phyloP scores from a whole-genome alignment of 2,113 vertebrate genomes.

The Tragelaphus imberbis region DNA sequence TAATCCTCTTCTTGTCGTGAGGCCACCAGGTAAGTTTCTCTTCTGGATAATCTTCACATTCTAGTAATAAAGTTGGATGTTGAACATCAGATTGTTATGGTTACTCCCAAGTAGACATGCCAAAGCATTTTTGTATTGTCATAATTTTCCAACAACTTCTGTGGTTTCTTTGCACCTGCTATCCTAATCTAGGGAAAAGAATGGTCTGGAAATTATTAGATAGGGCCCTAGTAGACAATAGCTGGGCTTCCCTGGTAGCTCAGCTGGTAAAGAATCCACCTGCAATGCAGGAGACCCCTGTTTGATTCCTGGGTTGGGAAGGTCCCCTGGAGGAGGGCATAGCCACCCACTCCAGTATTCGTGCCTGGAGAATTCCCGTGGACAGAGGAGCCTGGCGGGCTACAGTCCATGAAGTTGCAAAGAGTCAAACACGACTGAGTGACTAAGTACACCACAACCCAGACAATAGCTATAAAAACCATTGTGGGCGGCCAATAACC shows the following conservation, averaged over 20 bases:
- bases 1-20: slow-evolving; percentile 87
- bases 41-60: not conserved
- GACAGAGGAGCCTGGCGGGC: not conserved
- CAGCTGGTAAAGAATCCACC: not conserved
- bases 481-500: not conserved
- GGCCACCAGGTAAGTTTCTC: slow-evolving; percentile 91
- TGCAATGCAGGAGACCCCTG: not conserved
- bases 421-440: fast-evolving
- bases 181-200: not conserved
- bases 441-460: not conserved
- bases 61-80: not conserved
- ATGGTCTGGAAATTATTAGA: not conserved
- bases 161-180: not conserved
- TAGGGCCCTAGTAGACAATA: not conserved
- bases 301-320: not conserved
- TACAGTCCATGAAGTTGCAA: not conserved
- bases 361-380: not conserved
- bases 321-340: not conserved
- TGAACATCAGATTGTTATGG: not conserved
- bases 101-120: not conserved
- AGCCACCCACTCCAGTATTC: not conserved
- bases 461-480: not conserved
- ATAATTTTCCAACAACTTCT: not conserved
- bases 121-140: not conserved
- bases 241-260: not conserved